These are phyloP conservation scores for Drosophila lacicola DNA, from an alignment of 2,888 invertebrate species.

Conservation along the genomic window DNA sequence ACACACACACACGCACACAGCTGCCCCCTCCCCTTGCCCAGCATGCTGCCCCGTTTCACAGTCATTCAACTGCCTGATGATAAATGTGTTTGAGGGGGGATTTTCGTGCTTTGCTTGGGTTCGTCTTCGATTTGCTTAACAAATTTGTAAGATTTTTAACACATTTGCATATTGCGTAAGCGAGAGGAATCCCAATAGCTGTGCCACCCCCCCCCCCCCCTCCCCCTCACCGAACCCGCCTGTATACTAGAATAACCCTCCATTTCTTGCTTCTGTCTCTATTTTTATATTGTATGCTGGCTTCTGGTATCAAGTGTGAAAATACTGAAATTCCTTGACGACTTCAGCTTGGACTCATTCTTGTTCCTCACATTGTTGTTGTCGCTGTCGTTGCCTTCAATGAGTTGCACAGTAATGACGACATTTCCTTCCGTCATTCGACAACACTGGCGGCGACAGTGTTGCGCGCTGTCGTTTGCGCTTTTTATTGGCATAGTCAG, in stretches of 20 bases:
- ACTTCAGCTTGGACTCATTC: constrained; percentile 53
- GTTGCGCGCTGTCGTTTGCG: constrained; percentile 48
- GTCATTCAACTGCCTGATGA: constrained; percentile 57
- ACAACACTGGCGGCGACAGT: constrained; percentile 12
- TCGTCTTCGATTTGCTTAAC: constrained; percentile 79
- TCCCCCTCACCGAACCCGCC: not conserved
- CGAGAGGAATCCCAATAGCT: constrained; percentile 41
- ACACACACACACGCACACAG: not conserved
- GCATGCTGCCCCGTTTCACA: constrained; percentile 10
- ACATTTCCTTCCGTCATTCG: constrained; percentile 70
- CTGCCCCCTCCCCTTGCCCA: not conserved
- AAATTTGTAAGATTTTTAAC: constrained; percentile 80
- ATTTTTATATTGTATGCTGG: constrained; percentile 44
- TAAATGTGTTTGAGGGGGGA: constrained; percentile 59
- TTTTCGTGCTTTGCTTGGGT: constrained; percentile 41
- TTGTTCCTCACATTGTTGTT: constrained; percentile 6
- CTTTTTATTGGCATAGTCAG: constrained; percentile 68
- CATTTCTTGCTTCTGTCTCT: constrained; percentile 21
- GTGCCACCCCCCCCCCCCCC: not conserved
- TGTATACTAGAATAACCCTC: not conserved
- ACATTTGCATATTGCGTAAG: constrained; percentile 79
- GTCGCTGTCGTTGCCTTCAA: constrained; percentile 20
- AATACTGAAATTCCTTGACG: constrained; percentile 53
- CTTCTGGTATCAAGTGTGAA: constrained; percentile 65
- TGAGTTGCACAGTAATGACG: constrained; percentile 72